These are phyloP conservation scores for Hermetia illucens DNA, from an alignment of 1,140 invertebrate genomes.

Conservation along the genomic window DNA sequence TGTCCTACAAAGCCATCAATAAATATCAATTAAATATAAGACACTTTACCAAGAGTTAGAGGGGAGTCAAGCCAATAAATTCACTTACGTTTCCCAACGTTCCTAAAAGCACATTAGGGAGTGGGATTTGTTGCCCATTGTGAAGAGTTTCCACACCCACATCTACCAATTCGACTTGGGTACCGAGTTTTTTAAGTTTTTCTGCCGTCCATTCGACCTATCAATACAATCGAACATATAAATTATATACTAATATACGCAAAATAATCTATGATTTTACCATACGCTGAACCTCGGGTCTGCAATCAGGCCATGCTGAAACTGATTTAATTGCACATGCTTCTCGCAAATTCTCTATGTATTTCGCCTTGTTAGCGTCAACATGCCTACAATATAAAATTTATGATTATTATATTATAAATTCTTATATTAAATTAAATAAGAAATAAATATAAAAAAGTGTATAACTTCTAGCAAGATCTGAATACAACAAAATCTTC, in stretches of 20 bases:
- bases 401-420: no score
- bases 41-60: background rate
- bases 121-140: constrained; percentile 53
- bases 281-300: constrained; percentile 36
- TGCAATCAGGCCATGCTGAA: constrained; percentile 53
- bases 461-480: no score
- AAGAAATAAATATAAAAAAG: no score
- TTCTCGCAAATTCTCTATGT: constrained; percentile 66
- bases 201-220: constrained; percentile 58
- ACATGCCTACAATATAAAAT: constrained; percentile 47
- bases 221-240: constrained; percentile 30
- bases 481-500: no score
- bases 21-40: background rate
- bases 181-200: constrained; percentile 62
- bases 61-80: background rate
- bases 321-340: constrained; percentile 91
- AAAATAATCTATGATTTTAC: constrained; percentile 5
- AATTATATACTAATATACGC: constrained; percentile 35
- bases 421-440: no score
- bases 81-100: constrained; percentile 51
- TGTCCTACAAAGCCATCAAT: constrained; percentile 36
- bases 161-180: constrained; percentile 58
- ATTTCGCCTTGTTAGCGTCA: constrained; percentile 59
- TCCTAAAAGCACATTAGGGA: constrained; percentile 85
- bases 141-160: constrained; percentile 63